Percentiles rank a stretch among this genome's conserved stretches.
Conservation (phyloP, 2,113 vertebrate species). For the Parus major region DNA sequence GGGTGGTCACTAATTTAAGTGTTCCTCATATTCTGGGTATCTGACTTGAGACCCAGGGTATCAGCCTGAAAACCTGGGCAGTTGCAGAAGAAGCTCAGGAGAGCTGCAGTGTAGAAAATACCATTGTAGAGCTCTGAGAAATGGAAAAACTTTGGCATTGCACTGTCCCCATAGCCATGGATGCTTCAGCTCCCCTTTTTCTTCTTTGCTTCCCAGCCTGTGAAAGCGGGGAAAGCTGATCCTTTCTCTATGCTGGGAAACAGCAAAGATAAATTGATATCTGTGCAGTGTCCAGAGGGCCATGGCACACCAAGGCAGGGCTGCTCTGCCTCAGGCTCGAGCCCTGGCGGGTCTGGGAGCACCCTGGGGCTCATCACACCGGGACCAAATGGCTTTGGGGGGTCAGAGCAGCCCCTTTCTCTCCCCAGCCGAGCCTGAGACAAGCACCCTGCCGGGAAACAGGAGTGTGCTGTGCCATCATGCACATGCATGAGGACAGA, state of each 20-base stretch:
- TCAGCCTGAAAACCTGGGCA: neutral
- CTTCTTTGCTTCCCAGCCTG: neutral
- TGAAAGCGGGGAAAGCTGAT: neutral
- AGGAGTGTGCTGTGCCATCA: neutral
- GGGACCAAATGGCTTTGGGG: accelerated
- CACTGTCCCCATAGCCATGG: neutral
- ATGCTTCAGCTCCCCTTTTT: neutral
- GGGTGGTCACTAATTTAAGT: neutral
- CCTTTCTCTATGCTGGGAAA: neutral
- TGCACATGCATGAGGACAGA: neutral
- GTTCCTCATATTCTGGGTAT: neutral
- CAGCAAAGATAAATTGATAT: neutral
- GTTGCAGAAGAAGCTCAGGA: neutral
- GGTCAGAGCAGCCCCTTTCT: neutral
- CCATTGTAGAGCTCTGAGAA: neutral
- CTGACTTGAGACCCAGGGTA: neutral
- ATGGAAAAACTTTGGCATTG: neutral
- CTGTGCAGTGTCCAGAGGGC: neutral
- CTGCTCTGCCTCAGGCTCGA: neutral
- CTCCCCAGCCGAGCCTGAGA: accelerated
- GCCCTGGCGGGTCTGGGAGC: neutral
- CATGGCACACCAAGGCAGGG: neutral
- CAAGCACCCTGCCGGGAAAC: neutral
- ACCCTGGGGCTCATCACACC: accelerated
- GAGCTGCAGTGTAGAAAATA: neutral